These are phyloP conservation scores for Aspidiotus destructor DNA, from an alignment of 2,888 invertebrate species.

Conservation along the genomic window DNA sequence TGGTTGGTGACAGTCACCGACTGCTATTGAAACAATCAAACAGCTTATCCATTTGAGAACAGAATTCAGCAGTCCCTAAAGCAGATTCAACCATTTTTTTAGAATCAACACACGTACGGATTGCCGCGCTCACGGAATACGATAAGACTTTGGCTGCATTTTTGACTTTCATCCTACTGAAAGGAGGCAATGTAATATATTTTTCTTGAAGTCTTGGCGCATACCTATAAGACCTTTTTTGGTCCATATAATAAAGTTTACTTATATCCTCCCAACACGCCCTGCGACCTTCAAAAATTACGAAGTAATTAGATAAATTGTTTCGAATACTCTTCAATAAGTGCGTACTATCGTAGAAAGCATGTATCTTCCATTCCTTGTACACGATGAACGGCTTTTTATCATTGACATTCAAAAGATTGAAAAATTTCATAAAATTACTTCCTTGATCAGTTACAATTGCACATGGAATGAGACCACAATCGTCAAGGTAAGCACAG, in stretches of 20 bases:
- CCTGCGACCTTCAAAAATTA: background rate
- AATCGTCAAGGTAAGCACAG: background rate
- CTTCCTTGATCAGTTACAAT: background rate
- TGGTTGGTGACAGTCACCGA: background rate
- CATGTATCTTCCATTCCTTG: background rate
- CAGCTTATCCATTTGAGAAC: background rate
- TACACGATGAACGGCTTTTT: background rate
- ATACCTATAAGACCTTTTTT: background rate
- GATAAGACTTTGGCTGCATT: background rate
- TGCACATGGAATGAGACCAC: background rate
- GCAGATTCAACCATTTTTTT: background rate
- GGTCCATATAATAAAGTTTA: background rate
- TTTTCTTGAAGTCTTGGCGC: background rate
- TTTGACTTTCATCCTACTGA: background rate
- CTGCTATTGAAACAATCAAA: constrained; percentile 4
- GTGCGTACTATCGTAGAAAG: constrained; percentile 1
- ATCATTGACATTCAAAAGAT: background rate
- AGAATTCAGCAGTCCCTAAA: background rate
- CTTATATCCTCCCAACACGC: background rate
- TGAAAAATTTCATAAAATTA: background rate
- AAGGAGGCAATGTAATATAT: background rate
- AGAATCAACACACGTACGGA: background rate
- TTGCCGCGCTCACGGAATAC: background rate
- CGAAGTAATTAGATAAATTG: background rate
- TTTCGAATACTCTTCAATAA: background rate